A percentile compares a stretch with the other conserved stretches of the same genome.
Evolutionary conservation across 2,113 vertebrate species (phyloP).

Genomic region (Pica pica): DNA sequence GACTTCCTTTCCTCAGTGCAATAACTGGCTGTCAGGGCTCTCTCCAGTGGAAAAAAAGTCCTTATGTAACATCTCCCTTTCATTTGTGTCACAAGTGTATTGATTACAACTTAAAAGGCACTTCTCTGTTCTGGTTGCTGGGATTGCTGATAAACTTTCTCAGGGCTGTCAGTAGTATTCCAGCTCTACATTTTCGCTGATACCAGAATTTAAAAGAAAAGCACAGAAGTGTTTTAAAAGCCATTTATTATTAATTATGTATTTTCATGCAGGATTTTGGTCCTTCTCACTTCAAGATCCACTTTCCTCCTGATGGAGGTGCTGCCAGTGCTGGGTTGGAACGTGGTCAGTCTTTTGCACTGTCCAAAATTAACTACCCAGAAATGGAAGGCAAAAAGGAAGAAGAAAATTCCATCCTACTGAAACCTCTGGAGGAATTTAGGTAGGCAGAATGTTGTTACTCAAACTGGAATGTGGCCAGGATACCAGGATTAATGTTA

Average conservation of each 20-base stretch:
- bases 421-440: conserved; percentile 32
- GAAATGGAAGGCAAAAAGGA: not conserved
- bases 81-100: conserved; percentile 10
- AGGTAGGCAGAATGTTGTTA: conserved; percentile 8
- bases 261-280: not conserved
- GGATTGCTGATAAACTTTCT: not conserved
- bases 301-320: not conserved
- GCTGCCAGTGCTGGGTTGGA: not conserved
- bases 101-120: conserved; percentile 10
- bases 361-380: not conserved
- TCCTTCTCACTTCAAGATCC: not conserved
- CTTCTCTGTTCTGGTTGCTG: not conserved
- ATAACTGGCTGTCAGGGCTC: conserved; percentile 22
- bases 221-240: not conserved
- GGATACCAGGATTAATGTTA: conserved; percentile 52
- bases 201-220: not conserved
- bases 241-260: not conserved
- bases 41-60: conserved; percentile 12
- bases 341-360: not conserved
- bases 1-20: conserved; percentile 10
- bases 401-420: not conserved
- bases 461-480: conserved; percentile 13
- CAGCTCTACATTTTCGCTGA: not conserved
- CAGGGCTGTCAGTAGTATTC: not conserved
- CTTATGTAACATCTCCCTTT: conserved; percentile 4